Evolutionary conservation across 2,888 invertebrate genomes (phyloP), one percentile per base, ranked within the genome.

Genomic region (Zele albiditarsus): DNA sequence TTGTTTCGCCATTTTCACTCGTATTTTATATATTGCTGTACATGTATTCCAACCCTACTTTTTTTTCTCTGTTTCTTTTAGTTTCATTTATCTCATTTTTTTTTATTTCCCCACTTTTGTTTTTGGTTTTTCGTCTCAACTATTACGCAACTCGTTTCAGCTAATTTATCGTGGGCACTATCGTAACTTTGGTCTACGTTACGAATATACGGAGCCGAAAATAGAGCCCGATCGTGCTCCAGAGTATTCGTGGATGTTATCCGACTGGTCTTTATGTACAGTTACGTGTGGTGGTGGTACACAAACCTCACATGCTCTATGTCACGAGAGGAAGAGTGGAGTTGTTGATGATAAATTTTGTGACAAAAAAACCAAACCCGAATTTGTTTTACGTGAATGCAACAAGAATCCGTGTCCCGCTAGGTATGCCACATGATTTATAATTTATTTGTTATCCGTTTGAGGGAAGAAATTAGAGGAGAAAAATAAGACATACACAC

Each of bases 251-350:
- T 97, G 97, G 95, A 91, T 94, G 53, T 91, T 94, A 82, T 92
- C 94, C 46, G 94, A 95, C 79, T 97, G 97, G 96, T 94, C 95
- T 1, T 91, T 94, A 20, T 97, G 97, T 89, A 93, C 92, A 23
- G 92, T 91, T 0, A 92, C 93, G 8, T 97, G 97, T 89, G 97
- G 96, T 5, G 92, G 94, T 77, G 97, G 97, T 57, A 91, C 91
- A 78, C 93, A 93, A 89, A 86, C 86, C 31, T 90, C 92, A 0
- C 89, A 90, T 76, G 90, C 92, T 28, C 89, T 90, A 4, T 94
- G 94, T 85, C 89, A 92, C 46, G 93, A 94, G 84, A 90, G 90
- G 80, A 92, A 91, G 82, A 91, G 91, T n/a, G 94, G 93, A 0
- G 88, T 91, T 73, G 93, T 94, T 1, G 92, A 92, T 79, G 90